Percentiles rank a stretch among this genome's conserved stretches.
Evolutionary conservation across 2,797 vertebrate species (phyloP).

Genomic region (Huso huso): DNA sequence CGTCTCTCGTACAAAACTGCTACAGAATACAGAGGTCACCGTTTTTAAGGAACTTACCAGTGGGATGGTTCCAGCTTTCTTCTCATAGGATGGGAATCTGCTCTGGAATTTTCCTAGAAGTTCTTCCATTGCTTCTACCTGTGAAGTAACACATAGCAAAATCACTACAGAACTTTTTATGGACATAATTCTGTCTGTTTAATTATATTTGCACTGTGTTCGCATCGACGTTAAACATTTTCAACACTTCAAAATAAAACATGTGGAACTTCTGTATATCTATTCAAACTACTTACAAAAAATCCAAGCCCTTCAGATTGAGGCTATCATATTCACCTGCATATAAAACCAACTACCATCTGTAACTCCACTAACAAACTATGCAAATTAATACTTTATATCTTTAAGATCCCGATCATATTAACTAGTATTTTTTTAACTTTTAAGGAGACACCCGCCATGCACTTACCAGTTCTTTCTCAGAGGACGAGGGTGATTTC

Average conservation of each 20-base stretch:
- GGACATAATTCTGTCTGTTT: background rate
- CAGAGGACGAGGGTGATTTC: constrained; percentile 34
- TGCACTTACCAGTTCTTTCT: constrained; percentile 57
- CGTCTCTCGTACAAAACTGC: background rate
- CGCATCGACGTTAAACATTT: no score
- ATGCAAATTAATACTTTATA: no score
- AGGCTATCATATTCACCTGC: no score
- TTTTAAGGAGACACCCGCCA: no score
- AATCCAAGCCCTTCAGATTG: no score
- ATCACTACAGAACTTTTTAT: background rate
- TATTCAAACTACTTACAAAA: no score
- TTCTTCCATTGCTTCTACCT: constrained; percentile 60
- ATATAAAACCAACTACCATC: no score
- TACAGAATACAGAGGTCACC: background rate
- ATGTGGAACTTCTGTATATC: background rate
- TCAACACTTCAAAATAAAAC: background rate
- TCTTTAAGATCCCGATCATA: no score
- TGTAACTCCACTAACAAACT: no score
- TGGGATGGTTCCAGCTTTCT: constrained; percentile 52
- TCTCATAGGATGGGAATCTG: constrained; percentile 47
- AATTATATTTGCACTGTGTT: no score
- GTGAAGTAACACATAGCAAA: background rate
- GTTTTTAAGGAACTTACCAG: constrained; percentile 37
- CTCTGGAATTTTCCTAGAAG: constrained; percentile 50
- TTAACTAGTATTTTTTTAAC: no score